Conservation (phyloP, 2,888 invertebrate genomes). For the Thymelicus lineola region DNA sequence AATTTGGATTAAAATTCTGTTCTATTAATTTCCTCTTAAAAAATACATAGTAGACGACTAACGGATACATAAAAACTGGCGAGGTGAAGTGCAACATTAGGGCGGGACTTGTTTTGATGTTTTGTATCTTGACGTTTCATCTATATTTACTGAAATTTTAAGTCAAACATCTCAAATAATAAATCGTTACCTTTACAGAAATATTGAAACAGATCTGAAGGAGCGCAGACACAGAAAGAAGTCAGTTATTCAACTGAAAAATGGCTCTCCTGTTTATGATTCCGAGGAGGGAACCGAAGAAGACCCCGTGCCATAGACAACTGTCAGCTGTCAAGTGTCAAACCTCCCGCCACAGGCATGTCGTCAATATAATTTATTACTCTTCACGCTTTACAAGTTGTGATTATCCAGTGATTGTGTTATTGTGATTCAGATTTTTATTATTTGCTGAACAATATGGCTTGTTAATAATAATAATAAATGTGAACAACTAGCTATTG, state of each 20-base stretch:
- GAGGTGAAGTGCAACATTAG: no score
- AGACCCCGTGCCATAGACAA: conserved; percentile 85
- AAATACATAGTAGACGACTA: no score
- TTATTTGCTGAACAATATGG: conserved; percentile 24
- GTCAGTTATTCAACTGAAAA: conserved; percentile 85
- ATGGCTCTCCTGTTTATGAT: conserved; percentile 82
- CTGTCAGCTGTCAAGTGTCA: conserved; percentile 49
- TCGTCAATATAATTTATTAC: neutral
- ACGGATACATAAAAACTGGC: no score
- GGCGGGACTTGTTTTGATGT: no score
- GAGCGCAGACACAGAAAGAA: conserved; percentile 85
- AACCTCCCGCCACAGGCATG: conserved; percentile 49
- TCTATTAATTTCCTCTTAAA: no score
- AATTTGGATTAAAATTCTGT: no score
- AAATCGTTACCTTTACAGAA: conserved; percentile 54
- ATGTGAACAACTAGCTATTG: conserved; percentile 19
- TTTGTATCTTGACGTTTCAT: no score
- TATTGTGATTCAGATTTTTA: conserved; percentile 50
- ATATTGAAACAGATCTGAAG: conserved; percentile 78
- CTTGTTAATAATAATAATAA: conserved; percentile 16
- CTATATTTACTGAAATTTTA: no score
- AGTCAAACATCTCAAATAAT: neutral
- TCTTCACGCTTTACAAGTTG: conserved; percentile 47
- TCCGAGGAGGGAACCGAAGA: conserved; percentile 88
- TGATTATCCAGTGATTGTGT: conserved; percentile 69